A percentile compares a stretch with the other conserved stretches of the same genome.
phyloP scores from a whole-genome alignment of 2,113 vertebrate species.

The Mus musculus region DNA sequence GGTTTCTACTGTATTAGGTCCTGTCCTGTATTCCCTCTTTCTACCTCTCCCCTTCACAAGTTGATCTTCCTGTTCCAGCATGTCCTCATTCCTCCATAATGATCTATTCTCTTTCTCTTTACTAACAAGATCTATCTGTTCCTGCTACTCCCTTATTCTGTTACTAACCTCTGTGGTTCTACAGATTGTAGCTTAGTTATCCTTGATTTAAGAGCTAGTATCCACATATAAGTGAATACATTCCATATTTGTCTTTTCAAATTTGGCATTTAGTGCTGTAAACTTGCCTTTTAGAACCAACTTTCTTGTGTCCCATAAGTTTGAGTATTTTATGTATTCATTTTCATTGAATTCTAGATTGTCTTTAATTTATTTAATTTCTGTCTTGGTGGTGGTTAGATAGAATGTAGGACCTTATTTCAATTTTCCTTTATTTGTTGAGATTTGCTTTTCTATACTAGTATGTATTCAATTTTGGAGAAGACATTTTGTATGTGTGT shows the following conservation, averaged over 20 bases:
- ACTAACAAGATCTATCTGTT: not conserved
- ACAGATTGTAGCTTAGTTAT: not conserved
- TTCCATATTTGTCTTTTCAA: not conserved
- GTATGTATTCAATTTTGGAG: not conserved
- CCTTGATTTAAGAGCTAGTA: not conserved
- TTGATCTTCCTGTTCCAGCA: not conserved
- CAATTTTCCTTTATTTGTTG: not conserved
- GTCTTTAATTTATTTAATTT: no score
- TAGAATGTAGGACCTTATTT: not conserved
- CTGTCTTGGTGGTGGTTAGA: not conserved
- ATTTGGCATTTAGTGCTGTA: not conserved
- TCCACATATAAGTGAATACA: not conserved
- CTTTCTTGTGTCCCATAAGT: not conserved
- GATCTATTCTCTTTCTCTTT: not conserved
- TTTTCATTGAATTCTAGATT: not conserved
- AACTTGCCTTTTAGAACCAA: not conserved
- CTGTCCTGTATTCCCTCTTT: not conserved
- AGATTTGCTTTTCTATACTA: not conserved
- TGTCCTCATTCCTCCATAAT: not conserved
- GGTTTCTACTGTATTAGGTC: not conserved
- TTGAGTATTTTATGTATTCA: not conserved
- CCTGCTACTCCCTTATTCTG: not conserved
- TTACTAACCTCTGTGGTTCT: not conserved
- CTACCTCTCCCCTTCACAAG: not conserved
- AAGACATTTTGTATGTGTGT: no score